Conservation (phyloP, 1,140 invertebrate species). For the Yoshiicerus persimilis region DNA sequence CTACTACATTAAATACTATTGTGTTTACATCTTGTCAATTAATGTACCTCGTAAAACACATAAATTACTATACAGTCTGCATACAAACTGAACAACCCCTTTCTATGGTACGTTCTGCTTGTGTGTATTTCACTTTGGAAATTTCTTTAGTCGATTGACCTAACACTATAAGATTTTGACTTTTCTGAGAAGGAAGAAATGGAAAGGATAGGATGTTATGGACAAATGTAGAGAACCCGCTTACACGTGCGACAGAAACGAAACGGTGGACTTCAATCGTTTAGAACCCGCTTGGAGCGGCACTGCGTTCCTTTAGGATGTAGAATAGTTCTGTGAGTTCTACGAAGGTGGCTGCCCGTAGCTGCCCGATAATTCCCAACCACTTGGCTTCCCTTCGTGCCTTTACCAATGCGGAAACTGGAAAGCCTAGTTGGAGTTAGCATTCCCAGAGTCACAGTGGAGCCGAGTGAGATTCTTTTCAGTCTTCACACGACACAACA, state of each 20-base stretch:
- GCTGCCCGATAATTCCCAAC: background rate
- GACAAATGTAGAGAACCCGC: background rate
- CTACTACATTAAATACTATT: background rate
- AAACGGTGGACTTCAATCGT: background rate
- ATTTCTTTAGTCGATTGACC: background rate
- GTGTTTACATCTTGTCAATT: background rate
- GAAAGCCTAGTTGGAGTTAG: background rate
- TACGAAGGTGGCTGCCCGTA: constrained; percentile 20
- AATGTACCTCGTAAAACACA: background rate
- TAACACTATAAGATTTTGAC: background rate
- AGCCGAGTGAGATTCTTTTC: background rate
- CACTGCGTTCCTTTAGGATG: background rate
- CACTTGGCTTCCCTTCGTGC: background rate
- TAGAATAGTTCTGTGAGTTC: constrained; percentile 4
- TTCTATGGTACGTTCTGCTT: too few species aligned
- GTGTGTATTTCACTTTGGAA: too few species aligned
- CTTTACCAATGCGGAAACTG: background rate
- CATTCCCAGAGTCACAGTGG: background rate
- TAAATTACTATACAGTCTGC: background rate
- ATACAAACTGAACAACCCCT: too few species aligned
- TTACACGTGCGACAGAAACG: constrained; percentile 4
- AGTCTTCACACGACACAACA: background rate
- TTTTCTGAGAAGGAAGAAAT: background rate
- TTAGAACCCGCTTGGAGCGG: background rate
- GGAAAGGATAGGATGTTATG: background rate